These are phyloP conservation scores for Napeogenes inachia DNA, from an alignment of 2,888 invertebrate species.

Conservation along the genomic window DNA sequence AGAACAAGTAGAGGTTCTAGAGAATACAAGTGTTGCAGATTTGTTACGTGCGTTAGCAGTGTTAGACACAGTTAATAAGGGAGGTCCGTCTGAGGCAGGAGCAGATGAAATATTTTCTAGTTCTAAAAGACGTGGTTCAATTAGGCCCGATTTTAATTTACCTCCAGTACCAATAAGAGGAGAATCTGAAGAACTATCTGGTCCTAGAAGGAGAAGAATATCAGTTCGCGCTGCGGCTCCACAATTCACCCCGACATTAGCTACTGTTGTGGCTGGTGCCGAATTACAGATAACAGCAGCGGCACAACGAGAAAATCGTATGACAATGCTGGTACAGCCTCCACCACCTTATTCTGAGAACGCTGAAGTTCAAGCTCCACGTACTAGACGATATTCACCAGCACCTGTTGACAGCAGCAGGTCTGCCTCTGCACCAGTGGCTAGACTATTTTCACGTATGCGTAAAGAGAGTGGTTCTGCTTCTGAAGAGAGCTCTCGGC, in stretches of 20 bases:
- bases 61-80: slow-evolving; percentile 67
- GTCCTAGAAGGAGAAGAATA: slow-evolving; percentile 60
- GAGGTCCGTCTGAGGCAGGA: slow-evolving; percentile 31
- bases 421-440: slow-evolving; percentile 59
- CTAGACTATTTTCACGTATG: slow-evolving; percentile 65
- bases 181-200: slow-evolving; percentile 50
- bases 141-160: slow-evolving; percentile 55
- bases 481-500: slow-evolving; percentile 53
- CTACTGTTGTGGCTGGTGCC: slow-evolving; percentile 69
- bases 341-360: slow-evolving; percentile 68
- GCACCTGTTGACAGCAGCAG: slow-evolving; percentile 58
- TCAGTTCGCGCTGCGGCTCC: slow-evolving; percentile 64
- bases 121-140: slow-evolving; percentile 54
- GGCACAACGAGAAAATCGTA: slow-evolving; percentile 64
- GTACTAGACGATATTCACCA: slow-evolving; percentile 63
- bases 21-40: slow-evolving; percentile 90
- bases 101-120: slow-evolving; percentile 33
- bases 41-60: slow-evolving; percentile 86
- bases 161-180: slow-evolving; percentile 45
- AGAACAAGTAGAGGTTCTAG: slow-evolving; percentile 80
- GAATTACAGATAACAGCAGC: slow-evolving; percentile 66
- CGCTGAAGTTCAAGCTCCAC: slow-evolving; percentile 48
- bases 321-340: slow-evolving; percentile 65
- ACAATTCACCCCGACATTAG: slow-evolving; percentile 66
- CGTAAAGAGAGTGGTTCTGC: slow-evolving; percentile 58